These are phyloP conservation scores for Colossoma macropomum DNA, from an alignment of 2,113 vertebrate species.

Conservation along the genomic window DNA sequence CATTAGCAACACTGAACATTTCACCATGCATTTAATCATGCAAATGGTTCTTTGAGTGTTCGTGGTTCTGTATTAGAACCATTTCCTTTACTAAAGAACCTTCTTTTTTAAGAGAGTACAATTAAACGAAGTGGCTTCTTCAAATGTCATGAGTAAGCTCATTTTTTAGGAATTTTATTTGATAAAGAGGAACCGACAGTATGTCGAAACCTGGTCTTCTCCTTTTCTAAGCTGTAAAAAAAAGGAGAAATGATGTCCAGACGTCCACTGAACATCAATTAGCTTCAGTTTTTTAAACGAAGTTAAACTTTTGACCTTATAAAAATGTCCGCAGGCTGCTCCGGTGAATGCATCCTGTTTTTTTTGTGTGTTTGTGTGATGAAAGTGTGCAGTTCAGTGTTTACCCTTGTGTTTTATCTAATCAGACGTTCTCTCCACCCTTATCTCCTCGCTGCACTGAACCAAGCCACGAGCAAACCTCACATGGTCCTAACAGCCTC, in stretches of 20 bases:
- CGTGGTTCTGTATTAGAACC: too few relatives aligned
- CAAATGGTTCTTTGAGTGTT: too few relatives aligned
- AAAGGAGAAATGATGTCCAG: not conserved
- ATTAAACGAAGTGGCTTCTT: not conserved
- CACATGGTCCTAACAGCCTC: not conserved
- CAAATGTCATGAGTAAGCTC: not conserved
- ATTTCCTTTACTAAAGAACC: too few relatives aligned
- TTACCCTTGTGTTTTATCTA: constrained; percentile 28
- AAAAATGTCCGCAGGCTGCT: not conserved
- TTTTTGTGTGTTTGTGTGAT: not conserved
- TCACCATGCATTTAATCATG: too few relatives aligned
- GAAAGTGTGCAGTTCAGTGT: not conserved
- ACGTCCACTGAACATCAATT: not conserved
- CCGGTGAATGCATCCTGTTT: not conserved
- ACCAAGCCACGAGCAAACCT: not conserved
- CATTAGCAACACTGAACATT: too few relatives aligned
- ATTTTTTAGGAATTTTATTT: constrained; percentile 18
- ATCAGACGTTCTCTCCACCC: constrained; percentile 24
- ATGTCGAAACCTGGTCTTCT: constrained; percentile 64
- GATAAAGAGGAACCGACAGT: constrained; percentile 54
- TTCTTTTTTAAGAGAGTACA: too few relatives aligned
- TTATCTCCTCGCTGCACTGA: constrained; percentile 24
- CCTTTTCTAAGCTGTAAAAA: constrained; percentile 24
- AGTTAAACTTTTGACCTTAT: not conserved
- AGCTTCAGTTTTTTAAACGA: not conserved